phyloP scores from a whole-genome alignment of 1,140 invertebrate genomes.

The Drosophila parvula region DNA sequence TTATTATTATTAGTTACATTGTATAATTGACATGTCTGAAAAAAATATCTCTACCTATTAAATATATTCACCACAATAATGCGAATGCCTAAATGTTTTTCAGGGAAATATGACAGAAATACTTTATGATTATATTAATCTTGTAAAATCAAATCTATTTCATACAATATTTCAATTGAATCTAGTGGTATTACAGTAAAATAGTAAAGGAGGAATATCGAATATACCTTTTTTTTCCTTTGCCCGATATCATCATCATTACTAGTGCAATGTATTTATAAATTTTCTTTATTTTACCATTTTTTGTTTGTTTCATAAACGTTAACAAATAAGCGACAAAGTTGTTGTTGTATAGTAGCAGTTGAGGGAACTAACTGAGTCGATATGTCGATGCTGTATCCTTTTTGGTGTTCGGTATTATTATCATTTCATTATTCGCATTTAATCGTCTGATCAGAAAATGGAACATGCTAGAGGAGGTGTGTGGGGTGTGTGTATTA shows the following conservation, averaged over 20 bases:
- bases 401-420: slow-evolving; percentile 17
- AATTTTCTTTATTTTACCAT: slow-evolving; percentile 60
- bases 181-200: too few species aligned
- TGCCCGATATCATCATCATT: too few species aligned
- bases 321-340: slow-evolving; percentile 55
- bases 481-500: slow-evolving; percentile 25
- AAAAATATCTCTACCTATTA: too few species aligned
- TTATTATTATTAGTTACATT: too few species aligned
- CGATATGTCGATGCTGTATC: slow-evolving; percentile 6
- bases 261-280: slow-evolving; percentile 13
- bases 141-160: too few species aligned
- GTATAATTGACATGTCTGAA: too few species aligned
- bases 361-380: neutral
- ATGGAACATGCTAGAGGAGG: slow-evolving; percentile 35
- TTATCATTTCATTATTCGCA: slow-evolving; percentile 45
- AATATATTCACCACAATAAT: too few species aligned
- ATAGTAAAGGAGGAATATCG: too few species aligned
- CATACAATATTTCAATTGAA: too few species aligned
- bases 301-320: slow-evolving; percentile 60
- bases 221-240: neutral
- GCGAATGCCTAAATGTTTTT: too few species aligned
- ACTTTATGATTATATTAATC: too few species aligned
- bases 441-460: slow-evolving; percentile 33
- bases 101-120: too few species aligned
- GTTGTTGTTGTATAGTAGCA: slow-evolving; percentile 16